Evolutionary conservation across 2,113 vertebrate species (phyloP).

Genomic region (Brachirus orientalis): DNA sequence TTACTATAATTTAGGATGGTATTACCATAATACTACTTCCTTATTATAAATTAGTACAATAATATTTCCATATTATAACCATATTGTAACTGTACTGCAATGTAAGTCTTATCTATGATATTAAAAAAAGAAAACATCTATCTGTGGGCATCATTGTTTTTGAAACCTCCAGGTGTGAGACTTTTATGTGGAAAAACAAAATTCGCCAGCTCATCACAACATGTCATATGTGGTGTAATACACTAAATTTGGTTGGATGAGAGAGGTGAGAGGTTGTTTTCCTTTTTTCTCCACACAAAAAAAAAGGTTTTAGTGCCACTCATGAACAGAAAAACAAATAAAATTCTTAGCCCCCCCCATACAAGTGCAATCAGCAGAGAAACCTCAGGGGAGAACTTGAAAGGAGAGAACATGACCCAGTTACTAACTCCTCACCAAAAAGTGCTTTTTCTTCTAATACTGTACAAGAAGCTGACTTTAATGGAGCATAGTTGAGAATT

Average conservation of each 20-base stretch:
- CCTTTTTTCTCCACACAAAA: slow-evolving; percentile 16
- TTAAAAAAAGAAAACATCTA: no score
- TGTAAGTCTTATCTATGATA: no score
- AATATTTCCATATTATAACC: no score
- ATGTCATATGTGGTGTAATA: neutral
- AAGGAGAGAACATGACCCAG: slow-evolving; percentile 61
- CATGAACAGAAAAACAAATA: slow-evolving; percentile 25
- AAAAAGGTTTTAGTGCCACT: slow-evolving; percentile 25
- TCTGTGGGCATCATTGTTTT: no score
- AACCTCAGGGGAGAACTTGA: slow-evolving; percentile 69
- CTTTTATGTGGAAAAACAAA: neutral
- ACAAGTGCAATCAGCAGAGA: slow-evolving; percentile 68
- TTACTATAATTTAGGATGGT: no score
- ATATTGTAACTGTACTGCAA: no score
- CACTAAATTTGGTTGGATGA: slow-evolving; percentile 3
- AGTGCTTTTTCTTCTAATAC: slow-evolving; percentile 24
- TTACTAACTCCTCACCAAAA: slow-evolving; percentile 50
- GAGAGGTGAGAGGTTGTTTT: neutral
- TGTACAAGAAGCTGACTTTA: slow-evolving; percentile 15
- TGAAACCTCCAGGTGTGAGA: no score
- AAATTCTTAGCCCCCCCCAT: slow-evolving; percentile 40
- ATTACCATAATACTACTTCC: no score
- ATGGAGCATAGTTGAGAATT: neutral
- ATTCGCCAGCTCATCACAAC: neutral
- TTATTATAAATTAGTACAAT: no score